Percentiles rank a stretch among this genome's conserved stretches.
phyloP scores from a whole-genome alignment of 2,113 vertebrate species.

The Xyrauchen texanus region DNA sequence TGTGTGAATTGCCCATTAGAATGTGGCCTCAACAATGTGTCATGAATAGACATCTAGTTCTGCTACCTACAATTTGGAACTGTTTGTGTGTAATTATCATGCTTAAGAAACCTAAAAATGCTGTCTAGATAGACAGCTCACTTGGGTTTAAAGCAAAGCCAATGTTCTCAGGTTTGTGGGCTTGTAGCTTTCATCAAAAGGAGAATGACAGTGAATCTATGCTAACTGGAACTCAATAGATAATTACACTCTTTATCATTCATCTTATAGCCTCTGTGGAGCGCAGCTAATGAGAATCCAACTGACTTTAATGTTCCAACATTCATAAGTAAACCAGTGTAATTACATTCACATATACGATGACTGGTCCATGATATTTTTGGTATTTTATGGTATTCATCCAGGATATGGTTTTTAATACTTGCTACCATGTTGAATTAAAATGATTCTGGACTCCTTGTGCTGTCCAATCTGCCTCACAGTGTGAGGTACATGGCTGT shows the following conservation, averaged over 20 bases:
- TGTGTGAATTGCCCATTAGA: too few relatives aligned
- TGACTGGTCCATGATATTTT: constrained; percentile 14
- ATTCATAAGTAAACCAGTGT: background rate
- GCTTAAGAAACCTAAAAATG: background rate
- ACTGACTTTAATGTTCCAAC: background rate
- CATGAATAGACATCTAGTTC: background rate
- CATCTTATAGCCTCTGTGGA: background rate
- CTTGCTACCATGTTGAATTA: constrained; percentile 1
- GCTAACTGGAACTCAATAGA: background rate
- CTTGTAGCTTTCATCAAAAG: constrained; percentile 16
- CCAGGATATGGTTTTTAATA: background rate
- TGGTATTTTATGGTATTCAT: background rate
- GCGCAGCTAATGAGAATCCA: constrained; percentile 22
- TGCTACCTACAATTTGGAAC: too few relatives aligned
- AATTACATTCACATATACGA: constrained; percentile 20
- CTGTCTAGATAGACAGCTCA: background rate
- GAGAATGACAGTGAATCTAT: background rate
- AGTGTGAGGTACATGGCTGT: background rate
- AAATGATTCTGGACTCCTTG: background rate
- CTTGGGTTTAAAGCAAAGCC: background rate
- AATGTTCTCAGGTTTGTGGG: background rate
- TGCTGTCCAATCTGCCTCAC: constrained; percentile 2
- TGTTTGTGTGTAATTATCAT: background rate
- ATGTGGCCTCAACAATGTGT: background rate
- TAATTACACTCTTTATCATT: constrained; percentile 10